Evolutionary conservation across 1,140 invertebrate genomes (phyloP), one percentile per base, ranked within the genome.

Genomic region (Drosophila sechellia): DNA sequence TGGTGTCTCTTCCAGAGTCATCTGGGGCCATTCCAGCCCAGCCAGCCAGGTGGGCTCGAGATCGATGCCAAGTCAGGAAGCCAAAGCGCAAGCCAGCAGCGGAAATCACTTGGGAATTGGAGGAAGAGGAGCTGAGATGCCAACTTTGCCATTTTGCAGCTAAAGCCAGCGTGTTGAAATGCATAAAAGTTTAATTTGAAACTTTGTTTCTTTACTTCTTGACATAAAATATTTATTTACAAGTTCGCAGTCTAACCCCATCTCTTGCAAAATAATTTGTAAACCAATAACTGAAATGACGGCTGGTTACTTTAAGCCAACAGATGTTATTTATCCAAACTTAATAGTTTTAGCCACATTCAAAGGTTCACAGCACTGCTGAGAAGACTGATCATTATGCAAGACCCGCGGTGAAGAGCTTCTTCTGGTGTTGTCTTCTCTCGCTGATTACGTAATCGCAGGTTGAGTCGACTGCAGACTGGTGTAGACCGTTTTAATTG

Each of bases 401-500:
- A 85, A 86, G 75, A 34, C 46, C 63, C 56, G 74, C 77, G 46
- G 59, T 73, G 65, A 58, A 69, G 57, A 61, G 65, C 46, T 40
- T 34, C 58, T 53, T 46, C 43, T 45, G 39, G 43, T 57, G 76
- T 56, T 73, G 77, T 76, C 72, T 64, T 80, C 71, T 27, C 64
- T 65, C 46, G 61, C 81, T 81, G 77, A 81, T 81, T 81, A 77
- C 71, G 53, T 87, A 86, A 87, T 78, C 81, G 69, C 42, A 43
- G 31, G 31, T 42, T 48, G 43, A 68, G 61, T 42, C 77, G 46
- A 20, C 49, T 35, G 27, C 10, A 13, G 56, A 54, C 59, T 65
- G 53, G 43, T 75, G 70, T 58, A 75, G 71, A 78, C 84, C 84
- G 85, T 90, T 89, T 90, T 87, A 87, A 87, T 87, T 87, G 84